A percentile compares a stretch with the other conserved stretches of the same genome.
These are phyloP conservation scores for Nycticebus coucang DNA, from an alignment of 2,113 vertebrate genomes.

Conservation along the genomic window DNA sequence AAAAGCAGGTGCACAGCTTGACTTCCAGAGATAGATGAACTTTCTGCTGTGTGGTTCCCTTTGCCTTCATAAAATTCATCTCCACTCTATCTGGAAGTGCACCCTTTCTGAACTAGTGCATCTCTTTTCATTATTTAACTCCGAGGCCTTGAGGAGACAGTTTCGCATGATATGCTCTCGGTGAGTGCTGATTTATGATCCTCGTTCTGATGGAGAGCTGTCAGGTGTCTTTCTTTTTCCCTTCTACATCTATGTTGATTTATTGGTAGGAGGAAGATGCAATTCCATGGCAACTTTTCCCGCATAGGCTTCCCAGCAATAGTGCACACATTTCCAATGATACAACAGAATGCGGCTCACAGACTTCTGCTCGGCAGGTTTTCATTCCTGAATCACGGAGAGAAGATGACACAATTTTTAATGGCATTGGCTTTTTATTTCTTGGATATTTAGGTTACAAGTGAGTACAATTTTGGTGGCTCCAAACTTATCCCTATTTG, in stretches of 20 bases:
- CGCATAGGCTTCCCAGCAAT: neutral
- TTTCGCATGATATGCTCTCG: neutral
- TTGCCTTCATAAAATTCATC: neutral
- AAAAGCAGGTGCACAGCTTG: accelerated
- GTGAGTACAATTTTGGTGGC: constrained; percentile 2
- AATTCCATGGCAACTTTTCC: neutral
- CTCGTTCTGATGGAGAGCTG: neutral
- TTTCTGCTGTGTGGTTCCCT: constrained; percentile 37
- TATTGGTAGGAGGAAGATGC: constrained; percentile 18
- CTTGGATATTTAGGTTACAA: constrained; percentile 27
- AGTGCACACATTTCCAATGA: neutral
- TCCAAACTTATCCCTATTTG: neutral
- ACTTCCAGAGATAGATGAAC: neutral
- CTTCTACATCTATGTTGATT: neutral
- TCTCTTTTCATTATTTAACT: neutral
- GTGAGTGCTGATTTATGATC: constrained; percentile 7
- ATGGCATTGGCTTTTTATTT: neutral
- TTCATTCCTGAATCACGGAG: neutral
- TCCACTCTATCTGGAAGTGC: neutral
- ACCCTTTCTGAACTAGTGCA: constrained; percentile 10
- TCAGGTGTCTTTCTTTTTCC: constrained; percentile 28
- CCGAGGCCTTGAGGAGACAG: neutral
- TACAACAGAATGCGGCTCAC: constrained; percentile 1
- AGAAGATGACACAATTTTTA: neutral
- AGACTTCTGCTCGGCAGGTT: neutral